These are phyloP conservation scores for Folsomia manolachei DNA, from an alignment of 2,888 invertebrate genomes.

Conservation along the genomic window DNA sequence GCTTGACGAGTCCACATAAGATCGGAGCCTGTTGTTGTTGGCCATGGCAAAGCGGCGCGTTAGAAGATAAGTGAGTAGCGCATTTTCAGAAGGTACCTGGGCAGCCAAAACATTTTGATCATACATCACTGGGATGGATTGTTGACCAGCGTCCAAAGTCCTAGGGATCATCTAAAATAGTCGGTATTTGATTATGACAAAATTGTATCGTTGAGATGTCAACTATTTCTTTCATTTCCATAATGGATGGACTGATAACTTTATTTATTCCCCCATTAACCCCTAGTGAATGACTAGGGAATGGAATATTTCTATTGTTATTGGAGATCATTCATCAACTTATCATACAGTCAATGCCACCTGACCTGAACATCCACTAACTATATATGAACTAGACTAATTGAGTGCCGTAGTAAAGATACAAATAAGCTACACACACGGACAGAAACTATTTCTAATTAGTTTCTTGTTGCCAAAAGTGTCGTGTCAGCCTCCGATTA, in stretches of 20 bases:
- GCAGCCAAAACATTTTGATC: slow-evolving; percentile 10
- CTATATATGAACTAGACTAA: too few relatives aligned
- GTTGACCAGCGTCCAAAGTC: slow-evolving; percentile 16
- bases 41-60: slow-evolving; percentile 22
- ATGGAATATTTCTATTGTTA: too few relatives aligned
- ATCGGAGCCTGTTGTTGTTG: slow-evolving; percentile 20
- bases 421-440: too few relatives aligned
- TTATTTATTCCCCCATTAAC: too few relatives aligned
- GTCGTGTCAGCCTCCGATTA: neutral
- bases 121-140: slow-evolving; percentile 8
- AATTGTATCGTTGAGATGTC: neutral
- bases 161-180: slow-evolving; percentile 9
- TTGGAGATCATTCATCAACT: too few relatives aligned
- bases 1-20: slow-evolving; percentile 22
- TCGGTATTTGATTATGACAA: neutral
- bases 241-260: neutral
- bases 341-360: too few relatives aligned
- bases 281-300: too few relatives aligned
- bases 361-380: too few relatives aligned
- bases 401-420: too few relatives aligned
- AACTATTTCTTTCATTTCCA: neutral
- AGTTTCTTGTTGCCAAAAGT: neutral
- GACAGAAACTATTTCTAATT: neutral
- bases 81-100: slow-evolving; percentile 11
- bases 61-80: slow-evolving; percentile 25